Percentiles rank a stretch among this genome's conserved stretches.
phyloP scores from a whole-genome alignment of 2,888 invertebrate species.

The Chrysomela aeneicollis region DNA sequence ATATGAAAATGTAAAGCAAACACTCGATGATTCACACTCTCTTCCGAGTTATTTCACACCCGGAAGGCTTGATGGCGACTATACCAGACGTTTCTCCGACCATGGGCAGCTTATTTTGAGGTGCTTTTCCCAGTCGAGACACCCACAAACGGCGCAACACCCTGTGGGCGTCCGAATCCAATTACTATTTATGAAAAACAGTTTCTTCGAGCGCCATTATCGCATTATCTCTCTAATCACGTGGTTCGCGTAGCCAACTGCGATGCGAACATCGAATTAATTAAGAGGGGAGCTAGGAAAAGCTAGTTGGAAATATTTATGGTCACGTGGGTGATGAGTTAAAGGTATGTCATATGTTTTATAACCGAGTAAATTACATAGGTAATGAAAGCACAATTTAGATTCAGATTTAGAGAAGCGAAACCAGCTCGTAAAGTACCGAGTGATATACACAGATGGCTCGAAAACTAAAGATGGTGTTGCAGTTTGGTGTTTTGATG shows the following conservation, averaged over 20 bases:
- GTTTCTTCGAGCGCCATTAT: conserved; percentile 18
- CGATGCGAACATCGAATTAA: conserved; percentile 30
- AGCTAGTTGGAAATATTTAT: not conserved
- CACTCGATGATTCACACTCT: not conserved
- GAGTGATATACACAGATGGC: too few species aligned
- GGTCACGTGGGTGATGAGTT: not conserved
- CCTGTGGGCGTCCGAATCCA: conserved; percentile 19
- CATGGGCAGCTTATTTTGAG: not conserved
- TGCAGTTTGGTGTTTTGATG: too few species aligned
- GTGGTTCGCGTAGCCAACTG: conserved; percentile 27
- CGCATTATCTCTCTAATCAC: conserved; percentile 31
- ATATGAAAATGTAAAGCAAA: too few species aligned
- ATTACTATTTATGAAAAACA: conserved; percentile 26
- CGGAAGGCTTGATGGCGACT: not conserved
- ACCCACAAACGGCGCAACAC: conserved; percentile 18
- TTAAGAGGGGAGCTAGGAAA: conserved; percentile 22
- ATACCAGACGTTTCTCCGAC: conserved; percentile 8
- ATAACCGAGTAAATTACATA: not conserved
- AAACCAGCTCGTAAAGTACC: too few species aligned
- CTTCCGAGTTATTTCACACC: not conserved
- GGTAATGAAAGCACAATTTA: too few species aligned
- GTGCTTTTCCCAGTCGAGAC: conserved; percentile 3
- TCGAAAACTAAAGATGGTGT: too few species aligned
- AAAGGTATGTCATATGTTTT: not conserved
- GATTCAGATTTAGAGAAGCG: too few species aligned